Evolutionary conservation across 2,113 vertebrate genomes (phyloP).

Genomic region (Mesitornis unicolor): DNA sequence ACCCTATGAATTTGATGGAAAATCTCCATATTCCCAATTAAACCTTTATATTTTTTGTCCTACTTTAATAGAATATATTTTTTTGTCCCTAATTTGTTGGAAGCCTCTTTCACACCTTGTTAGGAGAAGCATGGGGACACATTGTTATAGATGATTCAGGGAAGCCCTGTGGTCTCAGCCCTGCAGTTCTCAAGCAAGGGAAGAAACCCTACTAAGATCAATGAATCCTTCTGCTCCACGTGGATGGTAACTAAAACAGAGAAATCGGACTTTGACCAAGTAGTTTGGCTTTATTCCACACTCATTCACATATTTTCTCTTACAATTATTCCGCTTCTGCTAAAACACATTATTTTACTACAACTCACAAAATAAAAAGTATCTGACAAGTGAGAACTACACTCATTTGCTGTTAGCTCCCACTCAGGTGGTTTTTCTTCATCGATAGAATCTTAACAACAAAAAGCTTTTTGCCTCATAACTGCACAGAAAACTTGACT

Average conservation of each 20-base stretch:
- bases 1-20: neutral
- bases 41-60: neutral
- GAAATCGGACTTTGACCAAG: slow-evolving; percentile 18
- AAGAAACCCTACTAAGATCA: neutral
- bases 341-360: neutral
- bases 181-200: neutral
- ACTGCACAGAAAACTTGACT: neutral
- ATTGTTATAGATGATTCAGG: neutral
- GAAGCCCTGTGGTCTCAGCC: neutral
- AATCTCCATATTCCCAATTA: neutral
- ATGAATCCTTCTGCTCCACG: neutral
- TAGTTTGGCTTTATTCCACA: neutral
- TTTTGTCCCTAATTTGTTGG: neutral
- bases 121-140: neutral
- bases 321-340: neutral
- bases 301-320: neutral
- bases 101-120: neutral
- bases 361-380: neutral
- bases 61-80: neutral
- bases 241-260: neutral
- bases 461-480: slow-evolving; percentile 11
- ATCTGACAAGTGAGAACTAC: neutral
- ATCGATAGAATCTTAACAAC: neutral
- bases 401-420: neutral
- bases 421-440: neutral